Conservation (phyloP, 2,113 vertebrate genomes). For the Semicossyphus pulcher region DNA sequence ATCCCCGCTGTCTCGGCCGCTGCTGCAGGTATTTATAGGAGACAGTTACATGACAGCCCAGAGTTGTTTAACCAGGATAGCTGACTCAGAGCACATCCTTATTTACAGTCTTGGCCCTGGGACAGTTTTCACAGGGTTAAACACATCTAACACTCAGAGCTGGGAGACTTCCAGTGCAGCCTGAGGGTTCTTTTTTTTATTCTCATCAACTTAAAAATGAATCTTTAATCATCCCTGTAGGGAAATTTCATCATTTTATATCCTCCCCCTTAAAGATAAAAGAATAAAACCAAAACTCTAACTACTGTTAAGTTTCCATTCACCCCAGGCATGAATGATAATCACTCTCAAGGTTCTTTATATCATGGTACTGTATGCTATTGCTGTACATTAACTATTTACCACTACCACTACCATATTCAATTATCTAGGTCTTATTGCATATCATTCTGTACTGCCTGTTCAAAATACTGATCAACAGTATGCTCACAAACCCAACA, state of each 20-base stretch:
- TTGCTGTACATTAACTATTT: neutral
- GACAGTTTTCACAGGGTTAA: constrained; percentile 43
- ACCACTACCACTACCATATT: too few species aligned
- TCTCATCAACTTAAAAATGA: constrained; percentile 37
- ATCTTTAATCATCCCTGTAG: constrained; percentile 34
- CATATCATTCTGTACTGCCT: neutral
- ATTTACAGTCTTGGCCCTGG: constrained; percentile 57
- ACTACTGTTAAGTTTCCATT: neutral
- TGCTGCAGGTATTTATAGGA: constrained; percentile 61
- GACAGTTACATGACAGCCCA: constrained; percentile 14
- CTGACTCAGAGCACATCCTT: constrained; percentile 66
- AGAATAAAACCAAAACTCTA: neutral
- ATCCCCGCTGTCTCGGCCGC: constrained; percentile 18
- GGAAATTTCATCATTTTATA: constrained; percentile 1
- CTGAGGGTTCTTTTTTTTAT: constrained; percentile 2
- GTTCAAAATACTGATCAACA: too few species aligned
- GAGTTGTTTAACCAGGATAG: constrained; percentile 52
- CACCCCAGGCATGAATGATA: neutral
- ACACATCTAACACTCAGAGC: constrained; percentile 2
- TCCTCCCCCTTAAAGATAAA: neutral
- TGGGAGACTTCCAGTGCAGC: constrained; percentile 6
- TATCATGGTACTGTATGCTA: neutral
- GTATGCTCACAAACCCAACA: too few species aligned
- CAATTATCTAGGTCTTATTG: neutral
- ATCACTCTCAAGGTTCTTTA: neutral